These are phyloP conservation scores for Syrrhaptes paradoxus DNA, from an alignment of 2,113 vertebrate species.

Conservation along the genomic window DNA sequence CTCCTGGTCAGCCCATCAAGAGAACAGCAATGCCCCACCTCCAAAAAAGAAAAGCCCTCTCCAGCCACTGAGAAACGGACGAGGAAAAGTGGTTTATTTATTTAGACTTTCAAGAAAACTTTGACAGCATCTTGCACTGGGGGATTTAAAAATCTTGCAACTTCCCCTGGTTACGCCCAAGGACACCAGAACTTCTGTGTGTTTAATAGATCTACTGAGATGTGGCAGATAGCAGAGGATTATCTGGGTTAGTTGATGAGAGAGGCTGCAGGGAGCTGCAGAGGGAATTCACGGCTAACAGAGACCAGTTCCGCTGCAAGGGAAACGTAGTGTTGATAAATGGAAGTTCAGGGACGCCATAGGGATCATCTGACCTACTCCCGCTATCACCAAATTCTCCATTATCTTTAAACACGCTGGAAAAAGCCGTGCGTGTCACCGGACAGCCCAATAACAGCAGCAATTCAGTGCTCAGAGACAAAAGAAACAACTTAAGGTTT, in stretches of 20 bases:
- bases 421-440: not conserved
- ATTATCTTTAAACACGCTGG: not conserved
- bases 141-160: not conserved
- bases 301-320: not conserved
- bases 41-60: not conserved
- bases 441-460: not conserved
- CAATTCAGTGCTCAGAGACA: not conserved
- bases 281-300: slow-evolving; percentile 30
- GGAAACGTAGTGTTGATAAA: not conserved
- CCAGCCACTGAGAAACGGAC: not conserved
- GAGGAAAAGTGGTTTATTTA: not conserved
- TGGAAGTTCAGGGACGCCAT: not conserved
- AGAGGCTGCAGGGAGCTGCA: not conserved
- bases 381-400: not conserved
- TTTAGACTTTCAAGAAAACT: not conserved
- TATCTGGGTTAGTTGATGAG: slow-evolving; percentile 36
- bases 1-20: not conserved
- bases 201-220: slow-evolving; percentile 26
- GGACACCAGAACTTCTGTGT: not conserved
- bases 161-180: not conserved
- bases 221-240: slow-evolving; percentile 51
- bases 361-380: not conserved
- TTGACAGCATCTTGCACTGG: not conserved
- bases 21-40: not conserved
- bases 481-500: not conserved